Percentiles rank a stretch among this genome's conserved stretches.
phyloP scores from a whole-genome alignment of 2,888 invertebrate genomes.

The Sclerodermus sp. region DNA sequence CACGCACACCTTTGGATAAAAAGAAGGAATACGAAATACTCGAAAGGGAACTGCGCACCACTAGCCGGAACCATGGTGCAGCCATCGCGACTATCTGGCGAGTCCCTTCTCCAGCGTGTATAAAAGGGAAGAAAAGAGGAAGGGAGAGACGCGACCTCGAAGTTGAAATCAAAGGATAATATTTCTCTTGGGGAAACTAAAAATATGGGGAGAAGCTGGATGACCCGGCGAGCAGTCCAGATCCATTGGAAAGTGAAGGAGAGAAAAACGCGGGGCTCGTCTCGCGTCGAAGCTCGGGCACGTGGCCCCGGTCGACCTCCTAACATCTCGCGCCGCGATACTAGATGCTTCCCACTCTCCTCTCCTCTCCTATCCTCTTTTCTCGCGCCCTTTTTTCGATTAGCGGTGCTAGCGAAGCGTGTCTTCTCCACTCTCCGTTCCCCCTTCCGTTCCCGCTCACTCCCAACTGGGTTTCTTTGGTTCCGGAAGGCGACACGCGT shows the following conservation, averaged over 20 bases:
- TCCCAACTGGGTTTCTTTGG: too few relatives aligned
- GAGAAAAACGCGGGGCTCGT: conserved; percentile 5
- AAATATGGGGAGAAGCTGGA: too few relatives aligned
- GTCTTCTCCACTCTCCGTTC: too few relatives aligned
- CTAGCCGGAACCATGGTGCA: conserved; percentile 56
- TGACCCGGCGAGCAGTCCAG: too few relatives aligned
- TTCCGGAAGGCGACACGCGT: conserved; percentile 41
- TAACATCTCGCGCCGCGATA: conserved; percentile 13
- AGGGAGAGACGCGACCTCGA: too few relatives aligned
- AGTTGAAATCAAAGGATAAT: conserved; percentile 6
- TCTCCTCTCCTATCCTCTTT: conserved; percentile 8
- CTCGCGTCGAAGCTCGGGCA: conserved; percentile 13
- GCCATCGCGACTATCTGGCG: conserved; percentile 54
- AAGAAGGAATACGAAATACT: conserved; percentile 22
- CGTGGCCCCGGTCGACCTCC: conserved; percentile 18
- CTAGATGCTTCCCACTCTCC: neutral
- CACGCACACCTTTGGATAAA: conserved; percentile 7
- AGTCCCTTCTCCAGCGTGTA: too few relatives aligned
- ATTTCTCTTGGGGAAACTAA: too few relatives aligned
- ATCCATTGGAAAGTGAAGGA: too few relatives aligned
- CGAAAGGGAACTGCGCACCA: conserved; percentile 56
- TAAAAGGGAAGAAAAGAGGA: too few relatives aligned
- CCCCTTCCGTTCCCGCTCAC: too few relatives aligned
- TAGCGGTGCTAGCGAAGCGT: conserved; percentile 40
- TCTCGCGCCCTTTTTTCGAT: conserved; percentile 34